Percentiles rank a stretch among this genome's conserved stretches.
Conservation (phyloP, 2,113 vertebrate species). For the Natator depressus region DNA sequence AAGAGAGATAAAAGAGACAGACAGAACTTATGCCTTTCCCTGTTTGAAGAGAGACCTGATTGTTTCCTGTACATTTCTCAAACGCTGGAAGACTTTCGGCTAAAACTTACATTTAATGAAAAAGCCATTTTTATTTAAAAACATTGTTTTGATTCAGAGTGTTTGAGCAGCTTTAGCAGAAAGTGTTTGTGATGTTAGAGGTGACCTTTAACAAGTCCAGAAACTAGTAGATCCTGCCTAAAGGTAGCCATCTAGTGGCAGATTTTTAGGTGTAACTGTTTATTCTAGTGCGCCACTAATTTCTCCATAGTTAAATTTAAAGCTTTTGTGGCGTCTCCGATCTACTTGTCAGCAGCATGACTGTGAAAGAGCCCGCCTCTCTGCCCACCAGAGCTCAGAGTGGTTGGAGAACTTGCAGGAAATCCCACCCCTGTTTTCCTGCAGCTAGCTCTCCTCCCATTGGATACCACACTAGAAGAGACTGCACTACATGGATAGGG, state of each 20-base stretch:
- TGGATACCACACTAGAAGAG: neutral
- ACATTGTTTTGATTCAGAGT: neutral
- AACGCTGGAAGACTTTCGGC: neutral
- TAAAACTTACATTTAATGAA: neutral
- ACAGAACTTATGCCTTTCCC: neutral
- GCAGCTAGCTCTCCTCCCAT: neutral
- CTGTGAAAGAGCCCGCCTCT: rapidly evolving
- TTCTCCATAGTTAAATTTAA: neutral
- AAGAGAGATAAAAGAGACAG: neutral
- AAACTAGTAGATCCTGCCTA: neutral
- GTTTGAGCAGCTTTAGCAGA: neutral
- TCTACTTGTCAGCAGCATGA: rapidly evolving
- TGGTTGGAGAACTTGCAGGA: neutral
- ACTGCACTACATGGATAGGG: neutral
- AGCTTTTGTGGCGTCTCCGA: neutral
- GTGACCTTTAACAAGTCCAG: neutral
- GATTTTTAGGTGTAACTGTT: neutral
- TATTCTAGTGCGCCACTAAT: rapidly evolving
- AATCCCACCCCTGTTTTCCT: neutral
- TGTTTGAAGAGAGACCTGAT: rapidly evolving
- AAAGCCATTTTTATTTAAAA: neutral
- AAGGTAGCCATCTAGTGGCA: neutral
- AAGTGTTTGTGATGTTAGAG: neutral
- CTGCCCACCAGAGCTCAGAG: neutral
- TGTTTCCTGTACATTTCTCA: neutral